Evolutionary conservation across 1,140 invertebrate genomes (phyloP).

Genomic region (Scylla paramamosain): DNA sequence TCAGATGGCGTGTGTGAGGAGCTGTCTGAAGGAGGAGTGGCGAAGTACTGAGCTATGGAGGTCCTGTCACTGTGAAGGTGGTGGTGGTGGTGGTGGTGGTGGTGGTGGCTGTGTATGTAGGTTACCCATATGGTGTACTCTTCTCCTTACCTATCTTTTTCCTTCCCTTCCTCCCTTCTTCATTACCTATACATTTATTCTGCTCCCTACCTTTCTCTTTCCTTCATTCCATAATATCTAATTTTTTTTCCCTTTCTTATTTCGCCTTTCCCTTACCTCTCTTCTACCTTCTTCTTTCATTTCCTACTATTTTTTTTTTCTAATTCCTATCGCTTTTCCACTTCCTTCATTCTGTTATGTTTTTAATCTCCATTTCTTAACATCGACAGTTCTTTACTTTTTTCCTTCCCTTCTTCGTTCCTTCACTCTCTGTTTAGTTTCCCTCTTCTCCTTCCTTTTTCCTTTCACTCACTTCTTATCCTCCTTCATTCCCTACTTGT

Average conservation of each 20-base stretch:
- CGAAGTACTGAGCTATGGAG: not conserved
- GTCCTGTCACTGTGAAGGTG: not conserved
- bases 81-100: not conserved
- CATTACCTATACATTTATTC: not conserved
- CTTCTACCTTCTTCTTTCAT: not conserved
- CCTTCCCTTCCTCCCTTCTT: not conserved
- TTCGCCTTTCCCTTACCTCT: not conserved
- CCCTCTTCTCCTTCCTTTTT: too few species aligned
- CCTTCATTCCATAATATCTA: not conserved
- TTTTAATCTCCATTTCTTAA: too few species aligned
- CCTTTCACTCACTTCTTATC: too few species aligned
- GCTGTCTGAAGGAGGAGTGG: not conserved
- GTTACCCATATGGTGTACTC: not conserved
- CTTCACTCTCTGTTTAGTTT: too few species aligned
- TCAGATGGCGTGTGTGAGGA: not conserved
- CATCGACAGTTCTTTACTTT: too few species aligned
- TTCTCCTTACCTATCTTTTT: slow-evolving; percentile 9
- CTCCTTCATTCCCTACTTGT: too few species aligned
- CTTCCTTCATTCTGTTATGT: too few species aligned
- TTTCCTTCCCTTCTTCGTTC: too few species aligned
- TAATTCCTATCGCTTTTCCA: too few species aligned
- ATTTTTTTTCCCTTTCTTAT: not conserved
- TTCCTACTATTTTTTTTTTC: too few species aligned
- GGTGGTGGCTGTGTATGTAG: not conserved
- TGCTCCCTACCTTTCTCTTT: not conserved